These are phyloP conservation scores for Pseudomyrmex dendroicus DNA, from an alignment of 1,140 invertebrate species.

Conservation along the genomic window DNA sequence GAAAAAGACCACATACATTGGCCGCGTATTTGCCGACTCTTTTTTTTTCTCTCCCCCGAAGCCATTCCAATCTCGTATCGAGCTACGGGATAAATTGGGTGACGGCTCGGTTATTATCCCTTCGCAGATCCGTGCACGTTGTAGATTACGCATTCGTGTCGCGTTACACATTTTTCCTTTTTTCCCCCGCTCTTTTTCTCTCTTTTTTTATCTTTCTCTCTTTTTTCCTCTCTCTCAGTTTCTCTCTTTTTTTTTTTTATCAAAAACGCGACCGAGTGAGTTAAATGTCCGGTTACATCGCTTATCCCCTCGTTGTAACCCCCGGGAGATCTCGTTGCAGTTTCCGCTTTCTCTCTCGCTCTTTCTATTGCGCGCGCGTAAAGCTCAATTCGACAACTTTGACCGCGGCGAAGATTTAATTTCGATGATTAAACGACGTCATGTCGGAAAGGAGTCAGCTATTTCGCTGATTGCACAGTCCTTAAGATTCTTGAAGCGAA, in stretches of 20 bases:
- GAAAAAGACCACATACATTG: slow-evolving; percentile 44
- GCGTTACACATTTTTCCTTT: slow-evolving; percentile 26
- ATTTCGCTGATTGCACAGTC: slow-evolving; percentile 30
- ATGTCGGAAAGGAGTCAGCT: slow-evolving; percentile 3
- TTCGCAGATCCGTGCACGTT: slow-evolving; percentile 29
- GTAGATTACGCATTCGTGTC: slow-evolving; percentile 35
- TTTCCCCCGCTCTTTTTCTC: background rate
- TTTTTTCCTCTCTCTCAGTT: background rate
- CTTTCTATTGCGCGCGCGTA: background rate
- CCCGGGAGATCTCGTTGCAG: slow-evolving; percentile 25
- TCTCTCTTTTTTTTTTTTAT: slow-evolving; percentile 8
- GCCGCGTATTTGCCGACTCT: slow-evolving; percentile 13
- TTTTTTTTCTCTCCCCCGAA: slow-evolving; percentile 27
- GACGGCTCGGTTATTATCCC: slow-evolving; percentile 46
- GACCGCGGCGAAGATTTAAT: slow-evolving; percentile 41
- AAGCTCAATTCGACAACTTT: slow-evolving; percentile 42
- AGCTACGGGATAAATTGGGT: slow-evolving; percentile 59
- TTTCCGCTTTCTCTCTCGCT: slow-evolving; percentile 10
- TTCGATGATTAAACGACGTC: slow-evolving; percentile 45
- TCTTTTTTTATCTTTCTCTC: background rate
- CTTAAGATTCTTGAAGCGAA: slow-evolving; percentile 25
- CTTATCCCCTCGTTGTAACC: slow-evolving; percentile 36
- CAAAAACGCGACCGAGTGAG: slow-evolving; percentile 24
- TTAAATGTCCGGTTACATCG: slow-evolving; percentile 45
- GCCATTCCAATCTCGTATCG: slow-evolving; percentile 51